A percentile compares a stretch with the other conserved stretches of the same genome.
These are phyloP conservation scores for Vulpes vulpes DNA, from an alignment of 2,113 vertebrate genomes.

Conservation along the genomic window DNA sequence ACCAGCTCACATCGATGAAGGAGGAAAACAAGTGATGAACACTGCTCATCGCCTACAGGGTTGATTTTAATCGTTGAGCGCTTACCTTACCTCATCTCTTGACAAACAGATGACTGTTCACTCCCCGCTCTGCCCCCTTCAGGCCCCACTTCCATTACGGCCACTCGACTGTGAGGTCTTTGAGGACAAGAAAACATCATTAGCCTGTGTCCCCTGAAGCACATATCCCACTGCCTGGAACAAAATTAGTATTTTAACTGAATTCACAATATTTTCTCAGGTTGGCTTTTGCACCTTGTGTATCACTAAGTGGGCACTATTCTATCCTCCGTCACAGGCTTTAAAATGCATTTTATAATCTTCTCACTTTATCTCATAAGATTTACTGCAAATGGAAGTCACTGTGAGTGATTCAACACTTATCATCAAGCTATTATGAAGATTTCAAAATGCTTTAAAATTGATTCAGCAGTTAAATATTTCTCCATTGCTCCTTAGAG, in stretches of 20 bases:
- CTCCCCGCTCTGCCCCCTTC: background rate
- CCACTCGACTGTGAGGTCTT: background rate
- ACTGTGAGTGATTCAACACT: background rate
- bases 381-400: background rate
- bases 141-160: background rate
- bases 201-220: background rate
- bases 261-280: background rate
- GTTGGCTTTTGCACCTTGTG: background rate
- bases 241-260: background rate
- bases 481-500: background rate
- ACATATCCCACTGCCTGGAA: background rate
- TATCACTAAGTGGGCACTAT: background rate
- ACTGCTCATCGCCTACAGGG: too few species aligned
- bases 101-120: background rate
- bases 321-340: background rate
- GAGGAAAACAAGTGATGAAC: background rate
- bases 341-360: background rate
- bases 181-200: background rate
- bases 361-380: background rate
- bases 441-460: conserved; percentile 53
- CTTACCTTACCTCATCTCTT: background rate
- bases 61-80: background rate
- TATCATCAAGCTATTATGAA: background rate
- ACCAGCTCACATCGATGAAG: background rate
- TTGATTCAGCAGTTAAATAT: background rate